Conservation (phyloP, 2,797 vertebrate genomes). For the Macrochelys suwanniensis region DNA sequence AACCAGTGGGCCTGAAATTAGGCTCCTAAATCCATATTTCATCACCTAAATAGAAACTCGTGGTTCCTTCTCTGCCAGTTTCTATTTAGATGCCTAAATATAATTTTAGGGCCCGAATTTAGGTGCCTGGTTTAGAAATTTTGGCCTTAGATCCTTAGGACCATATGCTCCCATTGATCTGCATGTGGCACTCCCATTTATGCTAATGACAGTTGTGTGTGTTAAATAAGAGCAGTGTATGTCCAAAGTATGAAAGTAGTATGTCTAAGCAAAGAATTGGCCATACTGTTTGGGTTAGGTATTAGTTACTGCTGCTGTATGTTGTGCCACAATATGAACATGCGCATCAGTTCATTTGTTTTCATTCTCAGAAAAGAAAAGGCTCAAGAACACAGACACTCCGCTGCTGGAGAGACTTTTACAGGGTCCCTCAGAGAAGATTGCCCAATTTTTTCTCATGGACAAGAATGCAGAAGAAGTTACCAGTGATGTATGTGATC, state of each 20-base stretch:
- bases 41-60: neutral
- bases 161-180: fast-evolving
- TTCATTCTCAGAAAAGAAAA: conserved; percentile 85
- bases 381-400: conserved; percentile 85
- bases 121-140: neutral
- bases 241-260: neutral
- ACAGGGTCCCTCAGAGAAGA: conserved; percentile 91
- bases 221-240: fast-evolving
- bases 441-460: conserved; percentile 94
- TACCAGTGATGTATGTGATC: conserved; percentile 88
- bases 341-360: neutral
- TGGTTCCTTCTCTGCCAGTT: neutral
- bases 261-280: neutral
- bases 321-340: neutral
- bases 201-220: fast-evolving
- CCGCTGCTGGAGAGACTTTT: conserved; percentile 92
- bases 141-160: neutral
- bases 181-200: neutral
- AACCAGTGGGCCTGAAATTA: neutral
- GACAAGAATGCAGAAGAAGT: conserved; percentile 92
- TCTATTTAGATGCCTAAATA: fast-evolving
- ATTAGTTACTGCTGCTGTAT: fast-evolving
- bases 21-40: fast-evolving
- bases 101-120: neutral
- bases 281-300: fast-evolving